Conservation (phyloP, 2,888 invertebrate genomes). For the Schrankia costaestrigalis region DNA sequence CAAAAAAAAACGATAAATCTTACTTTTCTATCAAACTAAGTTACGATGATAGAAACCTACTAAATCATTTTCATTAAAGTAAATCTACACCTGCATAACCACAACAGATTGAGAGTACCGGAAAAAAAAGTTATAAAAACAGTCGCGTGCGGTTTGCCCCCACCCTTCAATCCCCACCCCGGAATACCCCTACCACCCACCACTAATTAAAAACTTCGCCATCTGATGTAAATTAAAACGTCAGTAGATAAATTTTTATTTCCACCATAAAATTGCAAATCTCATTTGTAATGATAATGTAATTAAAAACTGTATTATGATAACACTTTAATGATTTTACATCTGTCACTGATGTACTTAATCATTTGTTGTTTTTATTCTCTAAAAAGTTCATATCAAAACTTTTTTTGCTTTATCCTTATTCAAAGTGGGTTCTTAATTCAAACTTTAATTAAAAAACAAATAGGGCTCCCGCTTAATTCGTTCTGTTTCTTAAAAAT, state of each 20-base stretch:
- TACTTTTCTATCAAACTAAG: too few species aligned
- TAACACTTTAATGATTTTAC: constrained; percentile 10
- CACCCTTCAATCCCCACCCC: constrained; percentile 11
- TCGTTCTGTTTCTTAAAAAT: too few species aligned
- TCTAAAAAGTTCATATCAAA: too few species aligned
- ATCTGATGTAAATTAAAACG: constrained; percentile 53
- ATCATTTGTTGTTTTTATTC: too few species aligned
- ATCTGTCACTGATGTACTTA: constrained; percentile 9
- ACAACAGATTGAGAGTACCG: constrained; percentile 19
- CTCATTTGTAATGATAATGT: constrained; percentile 40
- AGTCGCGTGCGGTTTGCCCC: constrained; percentile 34
- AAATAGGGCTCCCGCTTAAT: too few species aligned
- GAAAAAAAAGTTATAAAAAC: constrained; percentile 44
- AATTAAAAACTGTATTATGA: constrained; percentile 16
- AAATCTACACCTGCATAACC: constrained; percentile 17
- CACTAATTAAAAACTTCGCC: constrained; percentile 65
- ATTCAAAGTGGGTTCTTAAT: too few species aligned
- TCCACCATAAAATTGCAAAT: constrained; percentile 40
- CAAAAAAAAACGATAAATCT: too few species aligned
- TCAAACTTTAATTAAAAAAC: too few species aligned
- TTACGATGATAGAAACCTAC: too few species aligned
- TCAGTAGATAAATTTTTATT: constrained; percentile 43
- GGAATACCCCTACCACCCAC: constrained; percentile 22
- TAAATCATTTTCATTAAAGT: too few species aligned
- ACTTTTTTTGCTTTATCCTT: too few species aligned